These are phyloP conservation scores for Thripadectes ignobilis DNA, from an alignment of 2,797 vertebrate genomes.

Conservation along the genomic window DNA sequence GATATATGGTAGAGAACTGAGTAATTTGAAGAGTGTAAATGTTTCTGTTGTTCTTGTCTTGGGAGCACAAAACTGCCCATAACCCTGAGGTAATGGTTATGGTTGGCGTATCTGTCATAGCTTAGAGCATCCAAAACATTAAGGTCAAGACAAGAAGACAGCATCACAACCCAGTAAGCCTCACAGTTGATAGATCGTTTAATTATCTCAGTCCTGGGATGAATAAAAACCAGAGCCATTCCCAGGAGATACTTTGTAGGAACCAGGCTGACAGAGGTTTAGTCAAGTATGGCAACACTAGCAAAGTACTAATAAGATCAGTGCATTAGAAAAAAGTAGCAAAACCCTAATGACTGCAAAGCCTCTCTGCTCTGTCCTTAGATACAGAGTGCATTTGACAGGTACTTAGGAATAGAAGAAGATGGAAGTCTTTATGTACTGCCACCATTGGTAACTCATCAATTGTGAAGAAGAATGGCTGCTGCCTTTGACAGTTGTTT, in stretches of 20 bases:
- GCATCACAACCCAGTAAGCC: background rate
- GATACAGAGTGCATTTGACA: conserved; percentile 11
- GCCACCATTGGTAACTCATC: background rate
- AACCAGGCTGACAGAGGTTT: conserved; percentile 59
- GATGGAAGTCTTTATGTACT: conserved; percentile 32
- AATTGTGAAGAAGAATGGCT: conserved; percentile 13
- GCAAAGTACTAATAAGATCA: conserved; percentile 48
- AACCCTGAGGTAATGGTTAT: conserved; percentile 45
- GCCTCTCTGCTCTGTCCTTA: background rate
- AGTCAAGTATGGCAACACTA: conserved; percentile 31
- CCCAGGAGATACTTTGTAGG: conserved; percentile 10
- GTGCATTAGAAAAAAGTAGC: background rate
- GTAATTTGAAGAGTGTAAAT: conserved; percentile 40
- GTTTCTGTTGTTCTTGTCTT: conserved; percentile 15
- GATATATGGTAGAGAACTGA: background rate
- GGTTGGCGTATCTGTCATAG: conserved; percentile 49
- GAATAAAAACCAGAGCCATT: conserved; percentile 29
- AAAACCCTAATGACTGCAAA: background rate
- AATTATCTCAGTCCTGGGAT: conserved; percentile 65
- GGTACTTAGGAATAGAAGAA: conserved; percentile 2
- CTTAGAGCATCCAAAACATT: conserved; percentile 25
- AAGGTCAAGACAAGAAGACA: conserved; percentile 70
- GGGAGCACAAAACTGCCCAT: background rate
- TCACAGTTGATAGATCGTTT: conserved; percentile 68
- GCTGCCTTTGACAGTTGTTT: background rate